A percentile compares a stretch with the other conserved stretches of the same genome.
phyloP scores from a whole-genome alignment of 1,140 invertebrate species.

The Drosophila bocki region DNA sequence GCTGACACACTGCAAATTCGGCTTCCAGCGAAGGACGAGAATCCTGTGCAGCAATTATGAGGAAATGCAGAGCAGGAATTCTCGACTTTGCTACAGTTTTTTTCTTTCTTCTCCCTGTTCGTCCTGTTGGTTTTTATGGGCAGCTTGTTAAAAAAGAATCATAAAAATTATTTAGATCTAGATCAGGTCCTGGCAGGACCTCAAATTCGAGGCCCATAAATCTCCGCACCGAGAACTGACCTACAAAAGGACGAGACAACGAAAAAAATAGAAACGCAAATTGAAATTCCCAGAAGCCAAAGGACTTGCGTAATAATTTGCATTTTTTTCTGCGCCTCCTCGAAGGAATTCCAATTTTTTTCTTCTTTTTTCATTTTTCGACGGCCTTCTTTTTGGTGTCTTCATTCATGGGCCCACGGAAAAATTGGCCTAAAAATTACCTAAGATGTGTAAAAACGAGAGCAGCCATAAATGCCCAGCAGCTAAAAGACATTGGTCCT shows the following conservation, averaged over 20 bases:
- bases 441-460: constrained; percentile 75
- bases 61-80: constrained; percentile 50
- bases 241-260: constrained; percentile 47
- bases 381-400: constrained; percentile 32
- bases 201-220: constrained; percentile 53
- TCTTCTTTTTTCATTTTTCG: neutral
- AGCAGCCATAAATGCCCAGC: constrained; percentile 60
- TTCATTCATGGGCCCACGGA: constrained; percentile 56
- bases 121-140: constrained; percentile 58
- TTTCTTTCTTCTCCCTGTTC: constrained; percentile 27
- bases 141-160: constrained; percentile 74
- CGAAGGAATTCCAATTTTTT: constrained; percentile 34
- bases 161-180: constrained; percentile 79
- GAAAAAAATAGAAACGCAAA: constrained; percentile 32
- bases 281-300: constrained; percentile 51
- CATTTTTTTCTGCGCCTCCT: constrained; percentile 49
- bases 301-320: constrained; percentile 80
- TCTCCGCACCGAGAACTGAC: constrained; percentile 34
- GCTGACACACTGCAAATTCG: constrained; percentile 11
- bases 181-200: constrained; percentile 61
- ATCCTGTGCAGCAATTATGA: constrained; percentile 58
- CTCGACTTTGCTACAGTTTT: constrained; percentile 43
- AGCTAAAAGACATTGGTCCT: constrained; percentile 28
- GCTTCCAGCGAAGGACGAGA: constrained; percentile 35
- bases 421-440: constrained; percentile 81